phyloP scores from a whole-genome alignment of 2,888 invertebrate species.

The Troides helena region DNA sequence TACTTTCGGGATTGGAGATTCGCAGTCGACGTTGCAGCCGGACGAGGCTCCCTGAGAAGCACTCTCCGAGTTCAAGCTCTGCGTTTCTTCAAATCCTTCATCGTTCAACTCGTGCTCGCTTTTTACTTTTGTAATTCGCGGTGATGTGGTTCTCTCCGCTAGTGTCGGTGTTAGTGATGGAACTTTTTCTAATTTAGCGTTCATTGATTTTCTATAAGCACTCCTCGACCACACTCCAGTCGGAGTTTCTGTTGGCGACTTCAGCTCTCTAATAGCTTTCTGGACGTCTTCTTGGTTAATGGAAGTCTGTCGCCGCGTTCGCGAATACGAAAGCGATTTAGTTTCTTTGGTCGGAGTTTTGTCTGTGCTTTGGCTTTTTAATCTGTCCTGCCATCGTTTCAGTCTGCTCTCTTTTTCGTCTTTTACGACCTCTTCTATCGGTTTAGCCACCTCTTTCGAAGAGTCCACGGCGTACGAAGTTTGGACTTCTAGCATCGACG shows the following conservation, averaged over 20 bases:
- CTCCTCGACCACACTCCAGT: constrained; percentile 82
- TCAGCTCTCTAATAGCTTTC: constrained; percentile 83
- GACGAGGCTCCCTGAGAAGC: constrained; percentile 92
- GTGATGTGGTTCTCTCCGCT: constrained; percentile 62
- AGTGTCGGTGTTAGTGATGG: constrained; percentile 35
- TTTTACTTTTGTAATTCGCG: constrained; percentile 76
- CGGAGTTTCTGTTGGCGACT: constrained; percentile 81
- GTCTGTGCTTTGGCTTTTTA: constrained; percentile 79
- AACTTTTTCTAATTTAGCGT: constrained; percentile 50
- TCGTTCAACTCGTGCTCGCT: constrained; percentile 89
- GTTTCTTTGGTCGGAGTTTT: constrained; percentile 70
- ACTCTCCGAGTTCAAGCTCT: constrained; percentile 92
- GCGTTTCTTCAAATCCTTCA: constrained; percentile 95
- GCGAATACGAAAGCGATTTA: constrained; percentile 64
- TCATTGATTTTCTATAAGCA: constrained; percentile 62
- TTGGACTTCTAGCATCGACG: constrained; percentile 75
- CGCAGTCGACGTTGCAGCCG: constrained; percentile 84
- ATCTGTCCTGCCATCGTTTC: constrained; percentile 85
- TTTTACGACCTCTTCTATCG: constrained; percentile 55
- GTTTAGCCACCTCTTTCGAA: constrained; percentile 57
- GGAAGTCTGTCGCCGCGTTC: constrained; percentile 83
- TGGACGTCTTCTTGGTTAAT: constrained; percentile 86
- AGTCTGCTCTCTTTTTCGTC: constrained; percentile 82
- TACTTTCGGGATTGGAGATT: constrained; percentile 73
- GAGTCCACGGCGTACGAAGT: constrained; percentile 72